Evolutionary conservation across 1,140 invertebrate genomes (phyloP), one percentile per base, ranked within the genome.

Genomic region (Meteorus sp.): DNA sequence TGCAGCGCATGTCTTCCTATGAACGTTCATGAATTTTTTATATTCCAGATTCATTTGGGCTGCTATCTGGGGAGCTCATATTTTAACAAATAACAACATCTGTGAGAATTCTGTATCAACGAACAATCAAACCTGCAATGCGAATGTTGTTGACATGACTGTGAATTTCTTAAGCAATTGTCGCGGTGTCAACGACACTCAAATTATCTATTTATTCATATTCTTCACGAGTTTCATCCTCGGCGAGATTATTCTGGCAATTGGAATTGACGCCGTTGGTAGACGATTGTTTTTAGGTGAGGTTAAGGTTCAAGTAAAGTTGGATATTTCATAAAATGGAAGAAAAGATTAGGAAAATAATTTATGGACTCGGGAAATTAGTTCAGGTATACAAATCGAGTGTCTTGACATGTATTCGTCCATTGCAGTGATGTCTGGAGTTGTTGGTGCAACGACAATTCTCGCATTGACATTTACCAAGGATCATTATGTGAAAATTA

Each of bases 51-150:
- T 71, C n/a, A 35, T 59, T 23, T 70, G 67, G 68, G 11, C 68
- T 19, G 61, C 64, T 17, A 22, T 71, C 2, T 73, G 70, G 71
- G 66, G 47, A n/a, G 54, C 60, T n/a, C n/a, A n/a, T n/a, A n/a
- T n/a, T n/a, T n/a, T n/a, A n/a, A n/a, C n/a, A n/a, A n/a, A n/a
- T n/a, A n/a, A n/a, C n/a, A n/a, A n/a, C n/a, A n/a, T n/a, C n/a
- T n/a, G n/a, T n/a, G n/a, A n/a, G n/a, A n/a, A 50, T 35, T 52
- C 53, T 19, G 4, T 22, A 17, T n/a, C n/a, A n/a, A n/a, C n/a
- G n/a, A n/a, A n/a, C n/a, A 60, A 62, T 52, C 20, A 29, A 19
- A 60, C 37, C 1, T 73, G 70, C 22, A 43, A 31, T 8, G 23
- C 61, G 3, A 35, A 64, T 27, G 4, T 64, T n/a, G 50, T 60